Conservation (phyloP, 2,113 vertebrate species). For the Lepus timidus region DNA sequence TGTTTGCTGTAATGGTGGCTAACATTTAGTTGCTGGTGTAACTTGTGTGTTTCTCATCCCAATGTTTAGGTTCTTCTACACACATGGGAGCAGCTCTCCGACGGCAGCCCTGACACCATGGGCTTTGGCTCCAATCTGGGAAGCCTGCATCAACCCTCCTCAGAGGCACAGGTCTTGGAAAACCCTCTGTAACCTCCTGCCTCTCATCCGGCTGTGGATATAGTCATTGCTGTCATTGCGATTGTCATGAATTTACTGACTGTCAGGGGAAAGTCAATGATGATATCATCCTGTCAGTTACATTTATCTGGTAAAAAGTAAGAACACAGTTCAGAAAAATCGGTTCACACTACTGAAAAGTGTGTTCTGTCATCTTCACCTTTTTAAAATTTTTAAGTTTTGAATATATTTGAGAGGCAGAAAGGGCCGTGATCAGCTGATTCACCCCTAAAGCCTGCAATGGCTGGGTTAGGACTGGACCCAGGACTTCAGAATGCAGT, state of each 20-base stretch:
- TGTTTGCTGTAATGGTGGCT: slow-evolving; percentile 46
- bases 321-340: slow-evolving; percentile 28
- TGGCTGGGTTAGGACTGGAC: no score
- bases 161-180: background rate
- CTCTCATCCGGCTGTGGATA: background rate
- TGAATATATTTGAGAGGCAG: no score
- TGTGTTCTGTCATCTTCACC: background rate
- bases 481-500: no score
- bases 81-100: background rate
- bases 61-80: background rate
- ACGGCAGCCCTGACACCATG: background rate
- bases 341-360: slow-evolving; percentile 1
- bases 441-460: no score
- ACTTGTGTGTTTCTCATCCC: slow-evolving; percentile 41
- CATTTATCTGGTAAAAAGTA: background rate
- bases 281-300: background rate
- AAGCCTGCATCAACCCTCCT: background rate
- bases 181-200: background rate
- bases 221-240: background rate
- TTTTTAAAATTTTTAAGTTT: no score
- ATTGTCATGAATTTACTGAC: background rate
- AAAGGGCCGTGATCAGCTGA: no score
- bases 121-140: background rate
- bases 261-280: background rate
- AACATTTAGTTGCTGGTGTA: slow-evolving; percentile 6